Percentiles rank a stretch among this genome's conserved stretches.
phyloP scores from a whole-genome alignment of 1,140 invertebrate species.

The Cydia amplana region DNA sequence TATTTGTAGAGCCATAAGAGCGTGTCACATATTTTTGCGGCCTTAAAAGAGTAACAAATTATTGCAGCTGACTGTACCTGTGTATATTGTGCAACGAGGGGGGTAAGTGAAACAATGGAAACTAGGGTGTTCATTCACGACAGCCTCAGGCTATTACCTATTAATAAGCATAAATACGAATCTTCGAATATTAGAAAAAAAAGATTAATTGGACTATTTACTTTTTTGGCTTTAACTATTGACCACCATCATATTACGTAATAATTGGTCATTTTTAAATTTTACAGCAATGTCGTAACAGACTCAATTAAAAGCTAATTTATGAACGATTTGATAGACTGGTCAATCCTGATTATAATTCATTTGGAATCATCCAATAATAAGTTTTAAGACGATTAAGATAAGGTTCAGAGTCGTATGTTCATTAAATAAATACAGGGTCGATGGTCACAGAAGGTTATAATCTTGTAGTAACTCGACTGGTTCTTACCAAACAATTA shows the following conservation, averaged over 20 bases:
- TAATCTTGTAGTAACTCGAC: background rate
- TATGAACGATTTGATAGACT: conserved; percentile 22
- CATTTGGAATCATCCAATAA: background rate
- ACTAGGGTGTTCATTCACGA: too few relatives aligned
- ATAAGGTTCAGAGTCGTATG: background rate
- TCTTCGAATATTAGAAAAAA: too few relatives aligned
- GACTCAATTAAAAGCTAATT: conserved; percentile 29
- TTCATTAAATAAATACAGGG: background rate
- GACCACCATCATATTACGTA: conserved; percentile 1
- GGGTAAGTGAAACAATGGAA: too few relatives aligned
- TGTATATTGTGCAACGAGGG: too few relatives aligned
- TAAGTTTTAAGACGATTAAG: conserved; percentile 36
- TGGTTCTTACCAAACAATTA: too few relatives aligned
- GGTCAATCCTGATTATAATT: conserved; percentile 11
- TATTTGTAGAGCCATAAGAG: too few relatives aligned
- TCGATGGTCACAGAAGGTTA: background rate
- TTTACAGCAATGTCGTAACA: conserved; percentile 15
- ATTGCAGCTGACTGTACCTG: too few relatives aligned
- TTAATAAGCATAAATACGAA: too few relatives aligned
- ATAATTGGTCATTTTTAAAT: background rate
- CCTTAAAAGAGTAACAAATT: too few relatives aligned
- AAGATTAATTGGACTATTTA: too few relatives aligned
- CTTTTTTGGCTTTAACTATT: background rate
- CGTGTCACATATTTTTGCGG: too few relatives aligned
- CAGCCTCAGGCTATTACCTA: too few relatives aligned